phyloP scores from a whole-genome alignment of 2,888 invertebrate genomes.

The Smittia sp. region DNA sequence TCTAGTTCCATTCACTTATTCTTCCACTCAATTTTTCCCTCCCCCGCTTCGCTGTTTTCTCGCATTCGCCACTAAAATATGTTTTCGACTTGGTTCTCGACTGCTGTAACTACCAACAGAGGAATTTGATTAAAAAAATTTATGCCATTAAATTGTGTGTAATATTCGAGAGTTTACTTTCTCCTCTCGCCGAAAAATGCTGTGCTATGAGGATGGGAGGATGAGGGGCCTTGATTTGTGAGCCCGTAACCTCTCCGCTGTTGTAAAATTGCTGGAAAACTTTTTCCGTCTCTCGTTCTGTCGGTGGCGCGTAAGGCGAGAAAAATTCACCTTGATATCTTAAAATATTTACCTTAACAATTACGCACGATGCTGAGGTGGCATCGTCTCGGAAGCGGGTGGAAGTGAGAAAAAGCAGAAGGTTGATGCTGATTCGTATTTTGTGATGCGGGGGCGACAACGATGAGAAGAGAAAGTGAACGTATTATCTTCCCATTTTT shows the following conservation, averaged over 20 bases:
- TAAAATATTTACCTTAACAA: slow-evolving; percentile 40
- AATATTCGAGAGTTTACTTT: slow-evolving; percentile 36
- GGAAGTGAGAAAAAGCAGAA: slow-evolving; percentile 30
- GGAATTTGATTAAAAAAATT: slow-evolving; percentile 41
- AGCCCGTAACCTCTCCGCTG: slow-evolving; percentile 11
- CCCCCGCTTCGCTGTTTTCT: not conserved
- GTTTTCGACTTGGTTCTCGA: slow-evolving; percentile 11
- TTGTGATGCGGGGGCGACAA: no score
- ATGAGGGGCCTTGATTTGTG: slow-evolving; percentile 35
- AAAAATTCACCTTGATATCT: slow-evolving; percentile 38
- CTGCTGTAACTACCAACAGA: slow-evolving; percentile 36
- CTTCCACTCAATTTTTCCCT: not conserved
- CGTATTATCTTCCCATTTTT: slow-evolving; percentile 33
- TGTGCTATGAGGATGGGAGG: not conserved
- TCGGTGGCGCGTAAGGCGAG: not conserved
- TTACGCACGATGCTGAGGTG: slow-evolving; percentile 22
- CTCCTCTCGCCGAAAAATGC: not conserved
- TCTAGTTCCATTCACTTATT: not conserved
- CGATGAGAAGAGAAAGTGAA: not conserved
- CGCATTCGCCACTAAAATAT: slow-evolving; percentile 21
- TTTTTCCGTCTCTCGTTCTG: not conserved
- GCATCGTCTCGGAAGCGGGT: not conserved
- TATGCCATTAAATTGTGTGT: slow-evolving; percentile 40
- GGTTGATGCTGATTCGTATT: not conserved
- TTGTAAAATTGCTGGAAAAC: not conserved